phyloP scores from a whole-genome alignment of 2,888 invertebrate species.

The Girardia tigrina region DNA sequence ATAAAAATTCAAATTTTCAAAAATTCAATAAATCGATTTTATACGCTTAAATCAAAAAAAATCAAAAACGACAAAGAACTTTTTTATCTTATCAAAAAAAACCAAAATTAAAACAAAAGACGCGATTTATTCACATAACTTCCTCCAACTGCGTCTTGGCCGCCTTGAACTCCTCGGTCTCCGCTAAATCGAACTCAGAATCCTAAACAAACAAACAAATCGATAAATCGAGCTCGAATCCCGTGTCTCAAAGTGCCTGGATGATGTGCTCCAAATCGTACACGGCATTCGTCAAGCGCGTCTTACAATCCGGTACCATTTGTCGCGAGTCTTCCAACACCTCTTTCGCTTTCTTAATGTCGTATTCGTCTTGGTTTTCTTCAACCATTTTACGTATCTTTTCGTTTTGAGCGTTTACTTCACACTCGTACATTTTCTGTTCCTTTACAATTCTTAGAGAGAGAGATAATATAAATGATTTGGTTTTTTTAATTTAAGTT shows the following conservation, averaged over 20 bases:
- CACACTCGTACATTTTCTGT: not conserved
- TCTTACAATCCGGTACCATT: constrained; percentile 7
- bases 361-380: not conserved
- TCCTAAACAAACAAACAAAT: no score
- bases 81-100: no score
- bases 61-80: no score
- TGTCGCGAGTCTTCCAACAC: not conserved
- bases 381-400: not conserved
- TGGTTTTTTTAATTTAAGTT: not conserved
- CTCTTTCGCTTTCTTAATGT: constrained; percentile 15
- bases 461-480: not conserved
- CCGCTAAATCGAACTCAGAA: not conserved
- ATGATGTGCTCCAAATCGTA: constrained; percentile 11
- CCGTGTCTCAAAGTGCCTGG: no score
- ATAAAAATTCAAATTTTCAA: no score
- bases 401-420: not conserved
- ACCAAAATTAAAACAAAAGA: no score
- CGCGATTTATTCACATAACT: constrained; percentile 2
- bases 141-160: not conserved
- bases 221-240: no score
- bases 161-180: not conserved
- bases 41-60: no score
- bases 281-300: constrained; percentile 2
- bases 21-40: no score
- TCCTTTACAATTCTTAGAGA: not conserved